Evolutionary conservation across 2,888 invertebrate genomes (phyloP).

Genomic region (Acheta domesticus): DNA sequence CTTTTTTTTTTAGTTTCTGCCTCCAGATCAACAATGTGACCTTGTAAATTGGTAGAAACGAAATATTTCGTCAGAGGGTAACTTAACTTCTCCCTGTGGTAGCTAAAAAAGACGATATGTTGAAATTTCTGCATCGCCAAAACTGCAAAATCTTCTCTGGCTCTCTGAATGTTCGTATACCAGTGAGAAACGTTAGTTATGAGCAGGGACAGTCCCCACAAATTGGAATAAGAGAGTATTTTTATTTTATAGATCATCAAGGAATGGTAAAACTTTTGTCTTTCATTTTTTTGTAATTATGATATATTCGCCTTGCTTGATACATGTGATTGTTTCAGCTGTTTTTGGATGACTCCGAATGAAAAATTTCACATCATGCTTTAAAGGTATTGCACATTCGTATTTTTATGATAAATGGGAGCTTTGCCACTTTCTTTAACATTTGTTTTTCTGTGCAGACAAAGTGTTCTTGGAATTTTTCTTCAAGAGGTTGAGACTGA

Average conservation of each 20-base stretch:
- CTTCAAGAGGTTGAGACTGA: slow-evolving; percentile 74
- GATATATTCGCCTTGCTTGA: neutral
- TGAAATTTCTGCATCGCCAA: too few relatives aligned
- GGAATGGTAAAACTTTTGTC: slow-evolving; percentile 72
- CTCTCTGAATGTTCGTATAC: too few relatives aligned
- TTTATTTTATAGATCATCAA: slow-evolving; percentile 96
- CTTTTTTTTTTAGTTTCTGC: too few relatives aligned
- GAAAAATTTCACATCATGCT: slow-evolving; percentile 98
- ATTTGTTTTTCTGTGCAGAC: slow-evolving; percentile 53
- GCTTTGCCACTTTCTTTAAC: neutral
- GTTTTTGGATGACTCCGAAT: slow-evolving; percentile 92
- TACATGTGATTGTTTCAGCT: slow-evolving; percentile 59
- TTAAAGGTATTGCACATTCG: slow-evolving; percentile 64
- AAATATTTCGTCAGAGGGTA: too few relatives aligned
- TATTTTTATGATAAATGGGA: slow-evolving; percentile 25
- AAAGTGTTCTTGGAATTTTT: slow-evolving; percentile 90
- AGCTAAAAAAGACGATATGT: too few relatives aligned
- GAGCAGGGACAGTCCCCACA: slow-evolving; percentile 78
- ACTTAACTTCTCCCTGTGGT: too few relatives aligned
- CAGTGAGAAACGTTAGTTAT: slow-evolving; percentile 48
- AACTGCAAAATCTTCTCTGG: too few relatives aligned
- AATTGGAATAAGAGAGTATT: slow-evolving; percentile 86
- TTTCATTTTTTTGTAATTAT: too few relatives aligned
- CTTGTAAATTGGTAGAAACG: too few relatives aligned
- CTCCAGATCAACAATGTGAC: too few relatives aligned